Evolutionary conservation across 1,140 invertebrate species (phyloP), one percentile per base, ranked within the genome.

Genomic region (Pseudomyrmex flavicornis): DNA sequence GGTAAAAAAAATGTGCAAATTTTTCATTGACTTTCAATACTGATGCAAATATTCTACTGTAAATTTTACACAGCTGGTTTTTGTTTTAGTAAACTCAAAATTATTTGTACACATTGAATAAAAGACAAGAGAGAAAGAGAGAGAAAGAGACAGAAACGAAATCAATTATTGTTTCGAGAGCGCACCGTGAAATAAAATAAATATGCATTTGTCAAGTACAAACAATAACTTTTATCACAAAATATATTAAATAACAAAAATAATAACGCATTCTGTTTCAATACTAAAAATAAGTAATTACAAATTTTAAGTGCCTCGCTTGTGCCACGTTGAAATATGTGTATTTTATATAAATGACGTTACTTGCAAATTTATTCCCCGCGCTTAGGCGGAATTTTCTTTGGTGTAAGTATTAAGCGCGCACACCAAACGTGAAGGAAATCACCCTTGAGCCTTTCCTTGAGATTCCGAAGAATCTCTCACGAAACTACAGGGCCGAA

Each of bases 391-490:
- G 46, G 15, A 50, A 72, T 72, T 59, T 69, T 69, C 12, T 70
- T 80, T 59, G 22, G 10, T 48, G 44, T 20, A 26, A 26, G 2
- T 26, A 79, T 69, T 79, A 52, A 69, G 52, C 54, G 66, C 54
- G 44, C 4, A 72, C 70, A 59, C 17, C 2, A 50, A 58, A 8
- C 26, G 1, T 48, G 10, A 10, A 5, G 15, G 20, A 59, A 46
- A 80, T 80, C 66, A 26, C 44, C 44, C 20, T 69, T 46, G 9
- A 77, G 35, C 17, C 20, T 59, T 59, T 59, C 66, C 5, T 35
- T 35, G 54, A 61, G 70, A 72, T 80, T 70, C 66, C 65, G 12
- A 80, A 70, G 54, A 68, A 79, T 72, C 68, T 12, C 22, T 73
- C 54, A 80, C 66, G 76, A 80, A 70, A 72, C 66, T 70, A 17